Conservation (phyloP, 30 jellyfish, hydroid and myxozoan genomes). For the Catostylus mosaicus region DNA sequence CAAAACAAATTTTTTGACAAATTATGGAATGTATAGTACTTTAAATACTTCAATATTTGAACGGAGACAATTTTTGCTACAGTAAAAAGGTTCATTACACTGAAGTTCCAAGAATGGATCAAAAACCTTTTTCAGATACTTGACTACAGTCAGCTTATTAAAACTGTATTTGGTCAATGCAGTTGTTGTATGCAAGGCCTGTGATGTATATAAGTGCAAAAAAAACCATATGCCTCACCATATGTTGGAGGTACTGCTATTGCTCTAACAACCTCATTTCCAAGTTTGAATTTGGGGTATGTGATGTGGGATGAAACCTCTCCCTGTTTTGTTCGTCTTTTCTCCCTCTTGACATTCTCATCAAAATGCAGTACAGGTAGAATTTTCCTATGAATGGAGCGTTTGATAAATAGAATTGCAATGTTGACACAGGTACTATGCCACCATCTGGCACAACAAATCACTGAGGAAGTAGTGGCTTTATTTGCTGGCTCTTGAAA, state of each 20-base stretch:
- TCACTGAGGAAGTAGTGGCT: conserved; percentile 11
- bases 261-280: conserved; percentile 16
- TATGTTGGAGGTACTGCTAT: conserved; percentile 24
- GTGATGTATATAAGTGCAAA: no score
- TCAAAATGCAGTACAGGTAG: conserved; percentile 14
- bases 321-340: conserved; percentile 1
- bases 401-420: conserved; percentile 18
- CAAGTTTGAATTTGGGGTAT: conserved; percentile 11
- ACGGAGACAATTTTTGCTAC: no score
- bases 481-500: no score
- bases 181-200: no score
- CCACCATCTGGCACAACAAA: conserved; percentile 24
- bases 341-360: conserved; percentile 16
- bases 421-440: conserved; percentile 22
- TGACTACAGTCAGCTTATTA: no score
- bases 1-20: conserved; percentile 8
- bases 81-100: no score
- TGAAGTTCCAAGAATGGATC: no score
- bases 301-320: conserved; percentile 5
- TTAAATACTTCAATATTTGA: no score
- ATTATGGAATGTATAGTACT: no score
- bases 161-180: no score
- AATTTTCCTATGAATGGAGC: conserved; percentile 9
- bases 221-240: conserved; percentile 16
- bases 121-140: no score